Evolutionary conservation across 2,797 vertebrate species (phyloP), one percentile per base, ranked within the genome.

Genomic region (Myotis myotis): DNA sequence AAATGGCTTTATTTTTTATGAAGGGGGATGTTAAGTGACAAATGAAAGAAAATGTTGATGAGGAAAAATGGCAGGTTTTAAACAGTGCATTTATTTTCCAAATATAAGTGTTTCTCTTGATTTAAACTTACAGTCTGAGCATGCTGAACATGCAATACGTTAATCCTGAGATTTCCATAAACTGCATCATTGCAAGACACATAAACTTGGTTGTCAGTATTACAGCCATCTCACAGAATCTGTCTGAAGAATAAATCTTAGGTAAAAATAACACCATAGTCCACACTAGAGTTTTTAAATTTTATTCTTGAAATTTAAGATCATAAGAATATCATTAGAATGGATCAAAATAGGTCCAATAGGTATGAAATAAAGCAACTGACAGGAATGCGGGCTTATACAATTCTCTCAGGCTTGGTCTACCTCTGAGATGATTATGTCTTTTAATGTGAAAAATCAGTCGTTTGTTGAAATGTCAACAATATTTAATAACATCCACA

Each of bases 91-190:
- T 68, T 84, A 81, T 94, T 85, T 92, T 95, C 95, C 90, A 93
- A 96, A 96, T 87, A 93, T 84, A 96, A 79, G 6, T 71, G 33
- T 55, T 71, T 23, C 53, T 33, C 74, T 76, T 89, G 91, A 83
- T 84, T 90, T 91, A 83, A 90, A 86, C 25, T 9, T 70, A 49
- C 23, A 79, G 74, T 82, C 81, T 72, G 70, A 55, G 23, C 33
- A 49, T 74, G 84, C 89, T 71, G 47, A 60, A 2, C 82, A 22
- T 62, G n/a, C 30, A 83, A 30, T 30, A 16, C 30, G 60, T 70
- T 28, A 81, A 60, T 57, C 51, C 38, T 17, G 22, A 89, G 64
- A 72, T 60, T 72, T 71, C 60, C 62, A 41, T 72, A 88, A 95
- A 88, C 53, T 3, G 53, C 13, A 38, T 55, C 55, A 30, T 80